Evolutionary conservation across 2,888 invertebrate genomes (phyloP).

Genomic region (Epinotia brunnichana): DNA sequence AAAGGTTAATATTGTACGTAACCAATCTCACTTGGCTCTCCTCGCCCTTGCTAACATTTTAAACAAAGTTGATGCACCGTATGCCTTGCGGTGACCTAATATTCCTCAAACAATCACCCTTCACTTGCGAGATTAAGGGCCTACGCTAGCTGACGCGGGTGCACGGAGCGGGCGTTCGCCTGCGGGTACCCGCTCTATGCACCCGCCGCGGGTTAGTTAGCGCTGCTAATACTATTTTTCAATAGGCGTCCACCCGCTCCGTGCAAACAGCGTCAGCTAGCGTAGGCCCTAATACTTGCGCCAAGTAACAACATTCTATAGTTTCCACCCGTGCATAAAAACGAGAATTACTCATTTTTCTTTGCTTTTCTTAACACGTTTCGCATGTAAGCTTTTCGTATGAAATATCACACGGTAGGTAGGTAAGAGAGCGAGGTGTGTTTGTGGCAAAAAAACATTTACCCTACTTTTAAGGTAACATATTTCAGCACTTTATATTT

Average conservation of each 20-base stretch:
- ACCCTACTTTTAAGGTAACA: slow-evolving; percentile 39
- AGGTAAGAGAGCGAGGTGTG: slow-evolving; percentile 23
- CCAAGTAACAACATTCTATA: not conserved
- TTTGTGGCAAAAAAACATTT: slow-evolving; percentile 40
- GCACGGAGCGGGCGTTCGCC: too few species aligned
- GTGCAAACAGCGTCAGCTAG: too few species aligned
- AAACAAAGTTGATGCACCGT: too few species aligned
- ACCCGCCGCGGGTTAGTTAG: too few species aligned
- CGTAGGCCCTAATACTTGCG: not conserved
- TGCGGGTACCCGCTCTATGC: too few species aligned
- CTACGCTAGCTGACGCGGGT: too few species aligned
- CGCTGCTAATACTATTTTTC: too few species aligned
- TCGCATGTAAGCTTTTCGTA: slow-evolving; percentile 27
- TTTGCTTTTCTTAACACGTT: slow-evolving; percentile 29
- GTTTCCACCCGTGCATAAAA: not conserved
- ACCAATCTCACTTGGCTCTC: too few species aligned
- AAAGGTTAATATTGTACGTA: too few species aligned
- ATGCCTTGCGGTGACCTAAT: not conserved
- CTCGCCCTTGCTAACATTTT: too few species aligned
- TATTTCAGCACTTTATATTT: slow-evolving; percentile 48
- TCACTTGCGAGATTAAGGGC: not conserved
- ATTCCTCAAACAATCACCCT: not conserved
- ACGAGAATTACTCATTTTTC: not conserved
- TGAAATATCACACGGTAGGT: slow-evolving; percentile 37
- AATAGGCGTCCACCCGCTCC: too few species aligned